A percentile compares a stretch with the other conserved stretches of the same genome.
These are phyloP conservation scores for Virgularia gustaviana DNA, from an alignment of 92 coral and sea anemone species.

Conservation along the genomic window DNA sequence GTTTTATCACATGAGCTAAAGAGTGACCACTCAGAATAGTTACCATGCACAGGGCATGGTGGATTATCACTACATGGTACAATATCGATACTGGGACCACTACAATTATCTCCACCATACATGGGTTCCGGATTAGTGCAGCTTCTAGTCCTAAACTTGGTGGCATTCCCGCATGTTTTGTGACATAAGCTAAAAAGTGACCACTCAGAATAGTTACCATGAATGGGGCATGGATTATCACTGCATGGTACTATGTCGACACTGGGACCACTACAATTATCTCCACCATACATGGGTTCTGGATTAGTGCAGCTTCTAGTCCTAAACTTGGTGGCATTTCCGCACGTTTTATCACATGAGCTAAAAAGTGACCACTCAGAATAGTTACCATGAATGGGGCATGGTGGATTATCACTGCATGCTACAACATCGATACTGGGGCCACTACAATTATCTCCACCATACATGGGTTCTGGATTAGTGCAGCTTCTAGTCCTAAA, in stretches of 20 bases:
- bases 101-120: constrained; percentile 42
- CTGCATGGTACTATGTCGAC: constrained; percentile 12
- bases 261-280: constrained; percentile 30
- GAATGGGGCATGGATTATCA: constrained; percentile 35
- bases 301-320: constrained; percentile 42
- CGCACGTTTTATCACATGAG: constrained; percentile 35
- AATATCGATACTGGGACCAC: constrained; percentile 18
- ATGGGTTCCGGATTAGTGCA: constrained; percentile 40
- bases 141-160: constrained; percentile 20
- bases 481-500: constrained; percentile 34
- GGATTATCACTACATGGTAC: constrained; percentile 17
- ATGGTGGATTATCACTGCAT: constrained; percentile 11
- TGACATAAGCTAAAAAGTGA: constrained; percentile 29
- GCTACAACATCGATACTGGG: background rate
- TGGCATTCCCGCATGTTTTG: constrained; percentile 35
- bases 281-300: constrained; percentile 34
- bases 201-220: constrained; percentile 52
- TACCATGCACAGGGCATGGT: constrained; percentile 46
- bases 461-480: constrained; percentile 35
- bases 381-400: constrained; percentile 43
- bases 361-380: constrained; percentile 36
- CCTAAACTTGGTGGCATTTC: constrained; percentile 24
- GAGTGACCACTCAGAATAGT: constrained; percentile 36
- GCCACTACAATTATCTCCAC: constrained; percentile 40
- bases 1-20: constrained; percentile 23